Percentiles rank a stretch among this genome's conserved stretches.
phyloP scores from a whole-genome alignment of 1,140 invertebrate genomes.

The silkworm (Bombyx mori) region ASM3026992v2 NC_085127.1:2533501-2534000 shows the following conservation, averaged over 20 bases:
- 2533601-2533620: slow-evolving; percentile 52
- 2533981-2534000: too few relatives aligned
- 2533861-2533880: too few relatives aligned
- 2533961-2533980: too few relatives aligned
- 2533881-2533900: too few relatives aligned
- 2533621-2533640: slow-evolving; percentile 45
- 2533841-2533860: too few relatives aligned
- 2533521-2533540: slow-evolving; percentile 25
- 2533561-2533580: slow-evolving; percentile 36
- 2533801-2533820: too few relatives aligned
- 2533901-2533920: too few relatives aligned
- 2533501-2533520: slow-evolving; percentile 17
- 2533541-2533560: slow-evolving; percentile 30
- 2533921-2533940: too few relatives aligned
- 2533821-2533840: too few relatives aligned
- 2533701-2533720: neutral
- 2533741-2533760: neutral
- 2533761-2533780: too few relatives aligned
- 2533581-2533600: slow-evolving; percentile 39
- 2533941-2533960: too few relatives aligned
- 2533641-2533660: slow-evolving; percentile 38
- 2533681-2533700: neutral
- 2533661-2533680: slow-evolving; percentile 10
- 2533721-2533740: neutral
- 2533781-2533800: too few relatives aligned